Evolutionary conservation across 2,797 vertebrate species (phyloP).

Genomic region (Melanotaenia boesemani): DNA sequence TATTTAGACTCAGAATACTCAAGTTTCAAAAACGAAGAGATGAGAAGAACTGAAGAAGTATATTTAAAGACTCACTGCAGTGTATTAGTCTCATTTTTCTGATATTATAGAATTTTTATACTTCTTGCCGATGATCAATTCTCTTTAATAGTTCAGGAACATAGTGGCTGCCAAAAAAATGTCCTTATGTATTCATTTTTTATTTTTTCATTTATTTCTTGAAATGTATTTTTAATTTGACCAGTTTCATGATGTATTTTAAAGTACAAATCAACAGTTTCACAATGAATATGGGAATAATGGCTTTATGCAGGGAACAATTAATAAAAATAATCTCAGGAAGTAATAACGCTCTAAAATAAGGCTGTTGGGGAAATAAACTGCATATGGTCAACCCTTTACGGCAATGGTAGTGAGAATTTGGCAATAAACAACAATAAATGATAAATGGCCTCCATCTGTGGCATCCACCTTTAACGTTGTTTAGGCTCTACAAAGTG

Average conservation of each 20-base stretch:
- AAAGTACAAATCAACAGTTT: not conserved
- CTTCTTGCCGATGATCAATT: conserved; percentile 1
- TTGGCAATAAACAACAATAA: conserved; percentile 5
- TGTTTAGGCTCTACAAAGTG: not conserved
- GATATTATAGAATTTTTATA: conserved; percentile 13
- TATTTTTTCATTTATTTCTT: not conserved
- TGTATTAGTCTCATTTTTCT: conserved; percentile 5
- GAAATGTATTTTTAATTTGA: not conserved
- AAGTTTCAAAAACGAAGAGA: conserved; percentile 21
- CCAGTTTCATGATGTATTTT: not conserved
- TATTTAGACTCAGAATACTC: conserved; percentile 28
- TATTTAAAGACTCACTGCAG: conserved; percentile 30
- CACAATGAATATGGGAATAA: not conserved
- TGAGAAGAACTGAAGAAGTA: conserved; percentile 12
- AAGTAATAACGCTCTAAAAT: not conserved
- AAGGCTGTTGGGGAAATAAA: not conserved
- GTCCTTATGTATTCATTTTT: not conserved
- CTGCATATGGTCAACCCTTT: not conserved
- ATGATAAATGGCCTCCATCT: not conserved
- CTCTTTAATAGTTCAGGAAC: not conserved
- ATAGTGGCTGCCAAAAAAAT: not conserved
- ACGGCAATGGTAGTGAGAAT: conserved; percentile 27
- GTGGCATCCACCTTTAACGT: not conserved
- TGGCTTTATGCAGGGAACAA: not conserved
- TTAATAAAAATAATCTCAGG: not conserved